Percentiles rank a stretch among this genome's conserved stretches.
phyloP scores from a whole-genome alignment of 2,113 vertebrate species.

The Panurus biarmicus region DNA sequence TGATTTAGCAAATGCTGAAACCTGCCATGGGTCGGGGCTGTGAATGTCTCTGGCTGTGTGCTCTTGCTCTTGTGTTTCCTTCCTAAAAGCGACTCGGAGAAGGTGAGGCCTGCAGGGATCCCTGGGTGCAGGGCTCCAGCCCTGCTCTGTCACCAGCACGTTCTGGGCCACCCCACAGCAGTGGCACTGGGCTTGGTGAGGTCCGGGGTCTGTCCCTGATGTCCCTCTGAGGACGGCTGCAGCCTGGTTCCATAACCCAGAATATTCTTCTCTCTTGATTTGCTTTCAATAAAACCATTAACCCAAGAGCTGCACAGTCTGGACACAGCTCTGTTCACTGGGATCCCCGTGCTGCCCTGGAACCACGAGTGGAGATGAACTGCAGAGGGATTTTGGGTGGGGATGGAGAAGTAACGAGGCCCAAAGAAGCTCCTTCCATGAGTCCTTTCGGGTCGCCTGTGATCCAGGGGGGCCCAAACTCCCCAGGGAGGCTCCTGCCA shows the following conservation, averaged over 20 bases:
- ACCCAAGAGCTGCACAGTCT: neutral
- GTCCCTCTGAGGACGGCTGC: neutral
- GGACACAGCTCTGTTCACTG: neutral
- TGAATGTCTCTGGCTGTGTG: neutral
- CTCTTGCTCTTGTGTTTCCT: neutral
- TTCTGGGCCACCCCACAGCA: neutral
- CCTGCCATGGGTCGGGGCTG: neutral
- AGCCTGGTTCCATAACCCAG: neutral
- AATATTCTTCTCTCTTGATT: neutral
- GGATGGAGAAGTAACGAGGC: neutral
- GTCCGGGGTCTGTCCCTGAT: neutral
- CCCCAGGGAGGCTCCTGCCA: neutral
- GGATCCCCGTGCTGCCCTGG: accelerated
- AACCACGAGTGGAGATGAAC: neutral
- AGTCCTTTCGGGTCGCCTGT: neutral
- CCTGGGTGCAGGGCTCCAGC: neutral
- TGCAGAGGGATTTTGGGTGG: neutral
- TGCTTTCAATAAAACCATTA: slow-evolving; percentile 23
- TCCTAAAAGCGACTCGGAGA: neutral
- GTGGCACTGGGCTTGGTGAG: neutral
- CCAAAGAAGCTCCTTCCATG: neutral
- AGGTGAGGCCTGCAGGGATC: neutral
- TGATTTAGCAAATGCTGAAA: neutral
- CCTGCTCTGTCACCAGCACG: neutral
- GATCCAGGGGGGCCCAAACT: neutral